A percentile compares a stretch with the other conserved stretches of the same genome.
Evolutionary conservation across 1,140 invertebrate genomes (phyloP).

Genomic region (Nebria ingens): DNA sequence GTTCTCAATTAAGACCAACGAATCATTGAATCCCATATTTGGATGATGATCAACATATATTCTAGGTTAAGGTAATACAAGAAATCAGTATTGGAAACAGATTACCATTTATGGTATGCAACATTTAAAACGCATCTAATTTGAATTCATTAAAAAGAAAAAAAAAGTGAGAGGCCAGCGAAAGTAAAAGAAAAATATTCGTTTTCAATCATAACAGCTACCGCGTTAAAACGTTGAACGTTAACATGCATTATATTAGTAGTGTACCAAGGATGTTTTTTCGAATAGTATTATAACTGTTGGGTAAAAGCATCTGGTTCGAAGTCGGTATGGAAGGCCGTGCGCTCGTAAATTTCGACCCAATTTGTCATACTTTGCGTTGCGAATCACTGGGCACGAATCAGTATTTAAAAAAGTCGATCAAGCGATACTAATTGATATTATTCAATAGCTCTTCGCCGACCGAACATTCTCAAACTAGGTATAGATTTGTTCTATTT

Average conservation of each 20-base stretch:
- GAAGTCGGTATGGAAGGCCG: too few relatives aligned
- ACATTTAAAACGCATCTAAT: not conserved
- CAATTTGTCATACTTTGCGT: slow-evolving; percentile 2
- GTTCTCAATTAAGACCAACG: too few relatives aligned
- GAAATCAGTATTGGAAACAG: not conserved
- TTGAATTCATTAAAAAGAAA: not conserved
- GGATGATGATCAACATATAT: not conserved
- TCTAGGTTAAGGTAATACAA: slow-evolving; percentile 3
- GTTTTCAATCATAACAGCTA: too few relatives aligned
- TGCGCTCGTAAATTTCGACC: not conserved
- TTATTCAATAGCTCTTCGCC: not conserved
- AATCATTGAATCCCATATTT: too few relatives aligned
- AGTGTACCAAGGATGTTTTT: not conserved
- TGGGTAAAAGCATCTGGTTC: not conserved
- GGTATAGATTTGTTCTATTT: slow-evolving; percentile 2
- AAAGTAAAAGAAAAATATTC: too few relatives aligned
- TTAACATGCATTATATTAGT: slow-evolving; percentile 1
- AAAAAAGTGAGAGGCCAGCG: not conserved
- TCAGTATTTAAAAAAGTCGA: slow-evolving; percentile 4
- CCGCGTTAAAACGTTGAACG: too few relatives aligned
- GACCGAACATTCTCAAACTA: not conserved
- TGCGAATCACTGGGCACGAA: not conserved
- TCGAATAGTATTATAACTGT: not conserved
- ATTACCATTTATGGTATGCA: not conserved
- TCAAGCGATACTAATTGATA: not conserved